Base-by-base conservation (phyloP, 2,797 vertebrate genomes). In the Ctenopoma multispine region DNA sequence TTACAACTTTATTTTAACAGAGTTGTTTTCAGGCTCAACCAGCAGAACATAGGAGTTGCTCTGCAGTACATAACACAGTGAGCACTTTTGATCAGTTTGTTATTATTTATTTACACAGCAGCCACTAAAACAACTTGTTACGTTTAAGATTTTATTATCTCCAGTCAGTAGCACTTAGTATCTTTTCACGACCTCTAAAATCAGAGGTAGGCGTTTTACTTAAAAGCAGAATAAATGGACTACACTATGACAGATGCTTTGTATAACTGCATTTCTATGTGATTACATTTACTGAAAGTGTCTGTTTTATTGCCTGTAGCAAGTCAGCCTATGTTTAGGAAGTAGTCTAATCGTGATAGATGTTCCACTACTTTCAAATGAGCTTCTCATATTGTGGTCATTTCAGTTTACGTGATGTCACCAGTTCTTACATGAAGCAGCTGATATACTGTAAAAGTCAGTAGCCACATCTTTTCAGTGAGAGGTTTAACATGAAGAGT, bases 191-290 rank as follows among this genome's bases (percentile, higher is more conserved):
- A 73, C 63, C 62, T 71, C 31, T 50, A 23, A 21, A 70, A 27
- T 60, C 27, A 69, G 46, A 71, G 17, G 53, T 29, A 31, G 7
- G 55, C 18, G 7, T 40, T 41, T 51, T 14, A 69, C 69, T 76
- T 75, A 69, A 43, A 72, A 64, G 71, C 69, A 75, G 58, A 72
- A 69, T 75, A 66, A 76, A 77, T 67, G 72, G 54, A 77, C 55
- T 54, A 14, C 43, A 66, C 80, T 78, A 71, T 5, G 14, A 20
- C 50, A 49, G 68, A 62, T 34, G 49, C 31, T 84, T 53, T 77
- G 48, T 67, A 12, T 34, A 73, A 46, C 66, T 24, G 43, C 49
- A 60, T 4, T 62, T 87, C 70, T 55, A 63, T 62, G 62, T 0
- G 0, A 51, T 66, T 57, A 20, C 21, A 56, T 82, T 69, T 34